Evolutionary conservation across 2,888 invertebrate species (phyloP).

Genomic region (Aphodius sticticus): DNA sequence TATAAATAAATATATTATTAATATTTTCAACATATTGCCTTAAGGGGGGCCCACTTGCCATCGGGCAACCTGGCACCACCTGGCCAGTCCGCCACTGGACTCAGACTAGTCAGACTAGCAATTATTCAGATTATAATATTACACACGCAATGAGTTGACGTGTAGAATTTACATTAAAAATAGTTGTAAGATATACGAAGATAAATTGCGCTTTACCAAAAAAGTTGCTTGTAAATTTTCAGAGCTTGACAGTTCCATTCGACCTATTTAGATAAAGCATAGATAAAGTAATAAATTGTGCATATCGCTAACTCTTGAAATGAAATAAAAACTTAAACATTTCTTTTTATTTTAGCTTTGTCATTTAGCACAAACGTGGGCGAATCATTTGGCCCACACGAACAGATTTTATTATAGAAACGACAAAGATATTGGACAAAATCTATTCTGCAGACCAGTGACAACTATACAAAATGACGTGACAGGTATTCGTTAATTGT

Average conservation of each 20-base stretch:
- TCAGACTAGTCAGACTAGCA: too few relatives aligned
- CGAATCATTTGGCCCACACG: slow-evolving; percentile 84
- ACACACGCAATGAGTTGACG: too few relatives aligned
- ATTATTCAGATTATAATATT: too few relatives aligned
- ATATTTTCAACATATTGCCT: too few relatives aligned
- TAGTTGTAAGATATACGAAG: background rate
- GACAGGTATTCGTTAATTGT: slow-evolving; percentile 62
- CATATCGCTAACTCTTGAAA: too few relatives aligned
- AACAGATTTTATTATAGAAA: slow-evolving; percentile 81
- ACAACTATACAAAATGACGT: slow-evolving; percentile 73
- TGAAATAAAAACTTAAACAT: background rate
- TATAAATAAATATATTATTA: too few relatives aligned
- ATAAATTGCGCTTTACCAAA: background rate
- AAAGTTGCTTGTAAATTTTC: background rate
- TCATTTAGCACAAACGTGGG: slow-evolving; percentile 86
- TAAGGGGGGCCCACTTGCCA: too few relatives aligned
- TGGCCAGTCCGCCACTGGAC: too few relatives aligned
- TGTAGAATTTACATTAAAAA: too few relatives aligned
- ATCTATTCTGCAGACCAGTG: slow-evolving; percentile 78
- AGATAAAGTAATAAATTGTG: slow-evolving; percentile 12
- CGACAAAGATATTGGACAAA: slow-evolving; percentile 81
- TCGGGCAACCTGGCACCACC: too few relatives aligned
- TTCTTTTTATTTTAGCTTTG: slow-evolving; percentile 69
- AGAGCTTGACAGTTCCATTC: background rate
- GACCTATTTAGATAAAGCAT: background rate